A percentile compares a stretch with the other conserved stretches of the same genome.
phyloP scores from a whole-genome alignment of 2,888 invertebrate species.

The Bombylius major region DNA sequence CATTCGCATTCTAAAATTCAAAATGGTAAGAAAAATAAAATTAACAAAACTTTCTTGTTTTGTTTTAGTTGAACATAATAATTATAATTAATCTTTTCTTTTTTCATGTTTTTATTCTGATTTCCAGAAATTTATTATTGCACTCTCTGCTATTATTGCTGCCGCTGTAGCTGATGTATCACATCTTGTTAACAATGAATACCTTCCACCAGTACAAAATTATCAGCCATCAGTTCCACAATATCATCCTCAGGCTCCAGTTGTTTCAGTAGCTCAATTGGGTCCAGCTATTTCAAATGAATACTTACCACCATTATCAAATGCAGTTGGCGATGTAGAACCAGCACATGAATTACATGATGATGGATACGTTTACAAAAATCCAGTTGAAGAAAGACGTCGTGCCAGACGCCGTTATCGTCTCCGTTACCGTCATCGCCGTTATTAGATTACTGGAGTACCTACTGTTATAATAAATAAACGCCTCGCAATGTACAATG shows the following conservation, averaged over 20 bases:
- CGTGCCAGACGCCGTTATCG: background rate
- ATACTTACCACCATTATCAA: background rate
- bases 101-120: background rate
- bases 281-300: background rate
- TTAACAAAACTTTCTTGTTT: no score
- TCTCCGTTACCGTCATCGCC: background rate
- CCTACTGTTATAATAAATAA: background rate
- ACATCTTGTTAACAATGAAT: background rate
- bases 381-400: background rate
- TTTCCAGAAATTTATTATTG: slow-evolving; percentile 3
- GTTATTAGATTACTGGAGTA: background rate
- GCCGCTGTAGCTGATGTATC: slow-evolving; percentile 2
- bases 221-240: background rate
- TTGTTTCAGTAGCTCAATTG: background rate
- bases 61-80: no score
- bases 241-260: background rate
- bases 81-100: no score
- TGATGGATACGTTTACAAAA: slow-evolving; percentile 3
- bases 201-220: background rate
- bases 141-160: background rate
- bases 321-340: background rate
- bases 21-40: no score
- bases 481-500: background rate
- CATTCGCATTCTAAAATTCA: no score
- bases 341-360: slow-evolving; percentile 1